A percentile compares a stretch with the other conserved stretches of the same genome.
Evolutionary conservation across 1,140 invertebrate species (phyloP).

Genomic region (Calephelis nemesis): DNA sequence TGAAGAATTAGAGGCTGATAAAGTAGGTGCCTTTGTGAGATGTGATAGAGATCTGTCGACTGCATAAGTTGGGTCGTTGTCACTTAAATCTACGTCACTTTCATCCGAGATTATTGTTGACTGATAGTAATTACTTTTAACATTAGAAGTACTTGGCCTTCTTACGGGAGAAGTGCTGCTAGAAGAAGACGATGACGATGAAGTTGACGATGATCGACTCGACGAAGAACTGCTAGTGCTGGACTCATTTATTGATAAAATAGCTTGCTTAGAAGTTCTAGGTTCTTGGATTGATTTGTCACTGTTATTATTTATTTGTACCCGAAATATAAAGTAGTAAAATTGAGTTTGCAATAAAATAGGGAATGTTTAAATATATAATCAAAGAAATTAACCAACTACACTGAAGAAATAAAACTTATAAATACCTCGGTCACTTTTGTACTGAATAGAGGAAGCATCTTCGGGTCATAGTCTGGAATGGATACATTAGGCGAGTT

Average conservation of each 20-base stretch:
- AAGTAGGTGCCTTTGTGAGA: background rate
- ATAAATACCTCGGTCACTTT: background rate
- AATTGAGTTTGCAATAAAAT: too few relatives aligned
- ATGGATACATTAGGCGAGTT: background rate
- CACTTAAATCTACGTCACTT: slow-evolving; percentile 5
- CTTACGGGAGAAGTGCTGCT: slow-evolving; percentile 1
- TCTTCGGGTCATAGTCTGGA: slow-evolving; percentile 1
- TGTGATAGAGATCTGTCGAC: slow-evolving; percentile 1
- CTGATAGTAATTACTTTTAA: slow-evolving; percentile 1
- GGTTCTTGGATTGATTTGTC: slow-evolving; percentile 7
- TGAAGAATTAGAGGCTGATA: slow-evolving; percentile 1
- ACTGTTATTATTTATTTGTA: background rate
- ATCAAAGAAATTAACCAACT: too few relatives aligned
- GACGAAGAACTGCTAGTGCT: slow-evolving; percentile 1
- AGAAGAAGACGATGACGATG: slow-evolving; percentile 6
- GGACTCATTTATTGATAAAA: slow-evolving; percentile 5
- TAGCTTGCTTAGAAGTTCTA: background rate
- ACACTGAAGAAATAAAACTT: background rate
- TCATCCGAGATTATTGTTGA: slow-evolving; percentile 12
- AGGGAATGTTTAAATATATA: too few relatives aligned
- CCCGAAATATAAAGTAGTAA: too few relatives aligned
- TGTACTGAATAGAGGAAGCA: slow-evolving; percentile 1
- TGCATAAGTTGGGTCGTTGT: background rate
- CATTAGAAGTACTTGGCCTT: background rate
- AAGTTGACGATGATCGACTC: slow-evolving; percentile 1